Evolutionary conservation across 1,140 invertebrate species (phyloP).

Genomic region (Caenorhabditis elegans): WBcel235 BX284605.5:8497501-8498000

Average conservation of each 20-base stretch:
- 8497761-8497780: slow-evolving; percentile 62
- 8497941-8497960: slow-evolving; percentile 51
- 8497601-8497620: slow-evolving; percentile 43
- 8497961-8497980: not conserved
- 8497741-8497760: slow-evolving; percentile 56
- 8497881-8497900: slow-evolving; percentile 57
- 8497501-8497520: slow-evolving; percentile 53
- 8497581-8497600: slow-evolving; percentile 60
- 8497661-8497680: slow-evolving; percentile 43
- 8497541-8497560: slow-evolving; percentile 56
- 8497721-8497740: slow-evolving; percentile 34
- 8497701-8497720: not conserved
- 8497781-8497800: slow-evolving; percentile 60
- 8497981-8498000: slow-evolving; percentile 61
- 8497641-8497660: slow-evolving; percentile 58
- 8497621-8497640: slow-evolving; percentile 60
- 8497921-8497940: slow-evolving; percentile 61
- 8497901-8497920: slow-evolving; percentile 63
- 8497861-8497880: slow-evolving; percentile 56
- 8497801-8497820: slow-evolving; percentile 51
- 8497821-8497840: slow-evolving; percentile 53
- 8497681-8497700: slow-evolving; percentile 31
- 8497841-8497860: slow-evolving; percentile 62
- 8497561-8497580: slow-evolving; percentile 45
- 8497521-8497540: slow-evolving; percentile 63